phyloP scores from a whole-genome alignment of 2,888 invertebrate species.

The Biston stratarius region DNA sequence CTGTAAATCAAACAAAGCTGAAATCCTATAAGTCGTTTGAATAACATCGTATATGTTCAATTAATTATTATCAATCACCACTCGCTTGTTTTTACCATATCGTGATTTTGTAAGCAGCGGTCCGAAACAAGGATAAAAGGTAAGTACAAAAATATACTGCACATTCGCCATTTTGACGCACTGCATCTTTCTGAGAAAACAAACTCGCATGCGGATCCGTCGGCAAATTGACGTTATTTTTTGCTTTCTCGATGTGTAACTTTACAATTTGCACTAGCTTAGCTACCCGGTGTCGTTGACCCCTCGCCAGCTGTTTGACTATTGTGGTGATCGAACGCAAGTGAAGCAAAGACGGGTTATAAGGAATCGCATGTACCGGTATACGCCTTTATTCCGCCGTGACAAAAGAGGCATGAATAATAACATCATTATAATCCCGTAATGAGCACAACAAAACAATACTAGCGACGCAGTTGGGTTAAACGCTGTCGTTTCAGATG shows the following conservation, averaged over 20 bases:
- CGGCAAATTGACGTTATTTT: slow-evolving; percentile 75
- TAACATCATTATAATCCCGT: slow-evolving; percentile 77
- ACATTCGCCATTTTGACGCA: slow-evolving; percentile 66
- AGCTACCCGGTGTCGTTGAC: slow-evolving; percentile 76
- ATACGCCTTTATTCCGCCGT: slow-evolving; percentile 73
- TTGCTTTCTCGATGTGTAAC: slow-evolving; percentile 75
- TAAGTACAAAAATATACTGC: slow-evolving; percentile 51
- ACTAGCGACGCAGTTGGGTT: slow-evolving; percentile 37
- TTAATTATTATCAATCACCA: slow-evolving; percentile 31
- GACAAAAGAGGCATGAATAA: slow-evolving; percentile 82
- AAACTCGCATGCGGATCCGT: slow-evolving; percentile 64
- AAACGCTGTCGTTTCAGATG: slow-evolving; percentile 47
- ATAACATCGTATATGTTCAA: slow-evolving; percentile 26
- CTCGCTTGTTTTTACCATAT: slow-evolving; percentile 30
- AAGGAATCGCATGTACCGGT: slow-evolving; percentile 77
- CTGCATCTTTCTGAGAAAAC: slow-evolving; percentile 64
- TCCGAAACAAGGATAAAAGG: slow-evolving; percentile 56
- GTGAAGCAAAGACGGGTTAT: slow-evolving; percentile 75
- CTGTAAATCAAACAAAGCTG: slow-evolving; percentile 35
- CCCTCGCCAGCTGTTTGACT: slow-evolving; percentile 82
- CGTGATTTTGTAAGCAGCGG: slow-evolving; percentile 32
- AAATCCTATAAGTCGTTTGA: slow-evolving; percentile 28
- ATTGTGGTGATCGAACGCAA: slow-evolving; percentile 65
- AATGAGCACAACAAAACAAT: slow-evolving; percentile 66
- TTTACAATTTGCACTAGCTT: slow-evolving; percentile 83